Conservation (phyloP, 2,797 vertebrate genomes). For the Oryzias sinensis region DNA sequence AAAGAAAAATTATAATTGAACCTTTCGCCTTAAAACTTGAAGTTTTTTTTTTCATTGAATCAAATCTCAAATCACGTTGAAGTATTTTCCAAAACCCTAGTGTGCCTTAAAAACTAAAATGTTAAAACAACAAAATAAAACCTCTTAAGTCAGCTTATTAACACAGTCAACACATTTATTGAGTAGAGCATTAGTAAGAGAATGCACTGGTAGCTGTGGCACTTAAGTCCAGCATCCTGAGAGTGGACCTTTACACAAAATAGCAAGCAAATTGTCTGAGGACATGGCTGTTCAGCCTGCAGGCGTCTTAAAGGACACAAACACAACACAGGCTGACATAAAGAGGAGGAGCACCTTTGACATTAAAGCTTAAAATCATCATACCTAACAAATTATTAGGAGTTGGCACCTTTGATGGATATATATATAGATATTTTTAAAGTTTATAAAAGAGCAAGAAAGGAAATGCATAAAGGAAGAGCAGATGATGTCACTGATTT, state of each 20-base stretch:
- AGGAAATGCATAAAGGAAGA: conserved; percentile 45
- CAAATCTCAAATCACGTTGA: no score
- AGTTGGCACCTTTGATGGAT: conserved; percentile 61
- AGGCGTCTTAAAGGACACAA: conserved; percentile 21
- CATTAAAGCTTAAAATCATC: conserved; percentile 69
- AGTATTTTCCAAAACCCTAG: no score
- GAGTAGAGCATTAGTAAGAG: conserved; percentile 57
- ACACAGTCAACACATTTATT: conserved; percentile 75
- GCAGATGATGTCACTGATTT: conserved; percentile 24
- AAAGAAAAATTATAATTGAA: no score
- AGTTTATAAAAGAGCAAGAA: conserved; percentile 37
- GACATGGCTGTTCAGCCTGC: conserved; percentile 24
- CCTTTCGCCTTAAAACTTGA: no score
- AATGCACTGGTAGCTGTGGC: conserved; percentile 63
- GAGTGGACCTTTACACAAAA: conserved; percentile 58
- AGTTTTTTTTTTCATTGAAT: no score
- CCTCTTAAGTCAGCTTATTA: conserved; percentile 37
- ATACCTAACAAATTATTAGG: conserved; percentile 33
- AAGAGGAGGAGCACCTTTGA: conserved; percentile 65
- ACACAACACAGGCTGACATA: conserved; percentile 48
- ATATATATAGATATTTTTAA: conserved; percentile 17
- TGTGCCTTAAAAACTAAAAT: no score
- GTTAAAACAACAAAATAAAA: neutral
- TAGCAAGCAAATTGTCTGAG: conserved; percentile 48
- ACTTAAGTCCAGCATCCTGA: conserved; percentile 67